Evolutionary conservation across 2,113 vertebrate genomes (phyloP), one percentile per base, ranked within the genome.

Genomic region (Pseudorasbora parva): DNA sequence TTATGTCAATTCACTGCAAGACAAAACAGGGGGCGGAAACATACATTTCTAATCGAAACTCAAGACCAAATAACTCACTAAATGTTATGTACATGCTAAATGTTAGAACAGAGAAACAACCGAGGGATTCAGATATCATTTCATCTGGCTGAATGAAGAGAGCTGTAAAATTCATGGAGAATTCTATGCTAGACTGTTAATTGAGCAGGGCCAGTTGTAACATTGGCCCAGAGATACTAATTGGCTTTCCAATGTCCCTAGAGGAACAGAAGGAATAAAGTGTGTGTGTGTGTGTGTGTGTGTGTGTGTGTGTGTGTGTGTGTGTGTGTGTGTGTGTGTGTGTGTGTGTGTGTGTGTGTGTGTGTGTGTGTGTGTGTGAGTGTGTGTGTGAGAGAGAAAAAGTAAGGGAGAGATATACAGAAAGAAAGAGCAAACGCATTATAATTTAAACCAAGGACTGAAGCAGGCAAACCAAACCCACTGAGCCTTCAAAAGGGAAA

Each of bases 121-220:
- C 21, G 30, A 51, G 23, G 60, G 56, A 68, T 76, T 59, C 25
- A 59, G 60, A 64, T 19, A 45, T 77, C 23, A 33, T 80, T 72
- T 75, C 66, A 77, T 60, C 37, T 64, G 19, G 15, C 7, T 21
- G 15, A 51, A 78, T 17, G 21, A 56, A 68, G 23, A 54, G 43
- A 84, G 60, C 64, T 47, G 33, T 33, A 78, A 10, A 83, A 49
- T 57, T 82, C 11, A 45, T 37, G 30, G 14, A 69, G 37, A 47
- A 30, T 30, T 82, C 60, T 69, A 59, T 27, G 27, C n/a, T 30
- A 80, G 78, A 82, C 60, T 33, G 37, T 68, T 87, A 83, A 87
- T 87, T 82, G 82, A 74, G 45, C 62, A 82, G 51, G 3, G 49
- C 21, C 51, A 51, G 30, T 74, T 68, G 79, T 71, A 23, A 75